phyloP scores from a whole-genome alignment of 2,113 vertebrate species.

The Raja brachyura region DNA sequence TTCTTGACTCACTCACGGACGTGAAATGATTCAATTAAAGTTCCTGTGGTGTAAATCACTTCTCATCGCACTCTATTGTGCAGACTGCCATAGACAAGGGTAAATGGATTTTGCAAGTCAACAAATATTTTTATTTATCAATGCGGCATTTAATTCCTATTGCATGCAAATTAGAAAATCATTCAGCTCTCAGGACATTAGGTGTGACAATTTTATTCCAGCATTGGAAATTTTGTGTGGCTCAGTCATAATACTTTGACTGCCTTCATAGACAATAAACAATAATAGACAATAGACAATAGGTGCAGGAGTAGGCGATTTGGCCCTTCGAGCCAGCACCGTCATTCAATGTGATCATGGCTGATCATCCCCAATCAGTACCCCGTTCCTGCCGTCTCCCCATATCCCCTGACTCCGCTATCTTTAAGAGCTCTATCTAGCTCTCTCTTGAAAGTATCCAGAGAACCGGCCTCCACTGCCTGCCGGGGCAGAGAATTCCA shows the following conservation, averaged over 20 bases:
- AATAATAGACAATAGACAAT: no score
- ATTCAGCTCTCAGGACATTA: neutral
- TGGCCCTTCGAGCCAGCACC: no score
- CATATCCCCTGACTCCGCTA: no score
- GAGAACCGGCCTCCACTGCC: no score
- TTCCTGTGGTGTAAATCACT: neutral
- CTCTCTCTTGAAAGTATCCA: no score
- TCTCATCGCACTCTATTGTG: neutral
- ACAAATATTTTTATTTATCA: neutral
- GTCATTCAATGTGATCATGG: no score
- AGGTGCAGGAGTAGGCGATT: no score
- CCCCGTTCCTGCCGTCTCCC: no score
- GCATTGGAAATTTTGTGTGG: neutral
- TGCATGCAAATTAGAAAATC: neutral
- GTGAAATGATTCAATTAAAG: conserved; percentile 24
- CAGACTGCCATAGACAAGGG: neutral
- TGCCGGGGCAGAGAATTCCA: no score
- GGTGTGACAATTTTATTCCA: neutral
- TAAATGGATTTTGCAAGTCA: neutral
- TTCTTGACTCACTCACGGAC: neutral
- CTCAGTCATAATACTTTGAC: neutral
- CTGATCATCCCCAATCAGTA: no score
- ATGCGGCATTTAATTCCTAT: neutral
- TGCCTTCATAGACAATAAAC: neutral
- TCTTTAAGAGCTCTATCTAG: no score